Evolutionary conservation across 2,113 vertebrate genomes (phyloP), one percentile per base, ranked within the genome.

Genomic region (Anoura caudifer): DNA sequence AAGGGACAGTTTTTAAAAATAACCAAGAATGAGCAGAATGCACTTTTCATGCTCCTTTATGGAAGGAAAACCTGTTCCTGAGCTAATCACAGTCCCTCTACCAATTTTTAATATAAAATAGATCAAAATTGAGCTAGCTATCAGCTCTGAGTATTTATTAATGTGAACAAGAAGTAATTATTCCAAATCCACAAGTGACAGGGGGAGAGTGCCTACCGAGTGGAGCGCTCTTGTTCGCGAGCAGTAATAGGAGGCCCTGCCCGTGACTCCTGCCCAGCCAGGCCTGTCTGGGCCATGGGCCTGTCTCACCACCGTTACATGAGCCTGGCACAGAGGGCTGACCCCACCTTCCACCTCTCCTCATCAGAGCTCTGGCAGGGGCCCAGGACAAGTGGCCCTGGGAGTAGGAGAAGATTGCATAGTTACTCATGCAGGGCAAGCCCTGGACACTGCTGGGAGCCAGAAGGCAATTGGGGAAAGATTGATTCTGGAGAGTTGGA

Each of bases 391-490:
- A 41, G 73, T 70, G 0, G 43, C 38, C 86, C 24, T 65, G 83
- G 82, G 52, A 84, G 45, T 45, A 79, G 41, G 26, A 97, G 92
- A 75, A 97, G 94, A 97, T 50, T 76, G 45, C 10, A 0, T 87
- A 94, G 91, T 97, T 98, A 52, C 43, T 97, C 61, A 6, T 45
- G 79, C 89, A 97, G 82, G 95, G 94, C 96, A 95, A 96, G 54
- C 81, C 97, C 63, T 80, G 28, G 94, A 73, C 1, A 11, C 45
- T 75, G 26, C 72, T 93, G 95, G 96, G 95, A 97, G 88, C 97
- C 89, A 88, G 94, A 86, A 96, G 88, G 97, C 98, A 97, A 93
- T 59, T 83, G 93, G 43, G 65, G 41, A 94, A 95, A 97, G 92
- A 96, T 0, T 97, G 93, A 94, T 97, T 98, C 97, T 90, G 94